phyloP scores from a whole-genome alignment of 2,113 vertebrate genomes.

The zebrafish (Danio rerio) region GRCz12tu NC_133177.1:11254001-11254500 shows the following conservation, averaged over 20 bases:
- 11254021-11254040: conserved; percentile 84
- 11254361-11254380: no score
- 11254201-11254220: conserved; percentile 56
- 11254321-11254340: no score
- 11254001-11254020: conserved; percentile 79
- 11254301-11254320: no score
- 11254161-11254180: conserved; percentile 83
- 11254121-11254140: conserved; percentile 84
- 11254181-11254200: conserved; percentile 83
- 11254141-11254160: conserved; percentile 83
- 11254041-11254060: conserved; percentile 89
- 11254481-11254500: not conserved
- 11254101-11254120: conserved; percentile 86
- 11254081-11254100: conserved; percentile 85
- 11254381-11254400: no score
- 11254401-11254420: no score
- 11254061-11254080: conserved; percentile 89
- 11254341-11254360: no score
- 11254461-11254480: no score
- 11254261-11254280: conserved; percentile 81
- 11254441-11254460: no score
- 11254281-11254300: not conserved
- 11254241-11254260: conserved; percentile 89
- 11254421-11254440: no score
- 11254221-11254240: conserved; percentile 71